Base-by-base conservation (phyloP, 2,797 vertebrate genomes). In the Scarus forsteni region DNA sequence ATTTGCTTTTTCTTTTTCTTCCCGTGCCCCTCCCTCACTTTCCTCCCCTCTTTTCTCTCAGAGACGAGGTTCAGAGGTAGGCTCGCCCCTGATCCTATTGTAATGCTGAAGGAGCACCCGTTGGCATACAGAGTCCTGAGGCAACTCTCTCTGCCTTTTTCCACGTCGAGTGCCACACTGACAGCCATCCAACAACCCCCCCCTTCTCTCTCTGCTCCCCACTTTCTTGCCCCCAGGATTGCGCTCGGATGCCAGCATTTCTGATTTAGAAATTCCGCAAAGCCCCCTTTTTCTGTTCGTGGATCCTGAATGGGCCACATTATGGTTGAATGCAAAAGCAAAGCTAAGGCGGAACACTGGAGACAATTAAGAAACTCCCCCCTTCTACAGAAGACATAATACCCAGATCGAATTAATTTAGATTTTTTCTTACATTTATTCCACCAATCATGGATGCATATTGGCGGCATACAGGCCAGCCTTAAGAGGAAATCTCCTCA, bases 401-500 rank as follows among this genome's bases (percentile, higher is more conserved):
- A 94, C 93, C 94, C 94, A 93, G 85, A 93, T 92, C 93, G 85
- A 95, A 94, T 95, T 93, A 85, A 94, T 94, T 95, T 93, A 77
- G 80, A 85, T 81, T 90, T 89, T 87, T 89, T 85, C 88, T 88
- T 83, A 84, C 79, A 71, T 88, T 83, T 80, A 88, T 89, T 91
- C 88, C 88, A 83, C 91, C 92, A 93, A 93, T 94, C 92, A 81
- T 81, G 85, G 90, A 92, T 72, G 91, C 87, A 85, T 87, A 89
- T 89, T 91, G 85, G 89, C 84, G 82, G 84, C 88, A 83, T 89
- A 87, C 86, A 86, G 89, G 79, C 87, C 73, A 73, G 89, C 75
- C 85, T 88, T 90, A 82, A 86, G 86, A 90, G 78, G 79, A 92
- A 87, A 89, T 92, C 92, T 92, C 86, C 87, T 89, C 88, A 89